Evolutionary conservation across 23 tunicate genomes (phyloP).

Genomic region (Halocynthia roretzi): DNA sequence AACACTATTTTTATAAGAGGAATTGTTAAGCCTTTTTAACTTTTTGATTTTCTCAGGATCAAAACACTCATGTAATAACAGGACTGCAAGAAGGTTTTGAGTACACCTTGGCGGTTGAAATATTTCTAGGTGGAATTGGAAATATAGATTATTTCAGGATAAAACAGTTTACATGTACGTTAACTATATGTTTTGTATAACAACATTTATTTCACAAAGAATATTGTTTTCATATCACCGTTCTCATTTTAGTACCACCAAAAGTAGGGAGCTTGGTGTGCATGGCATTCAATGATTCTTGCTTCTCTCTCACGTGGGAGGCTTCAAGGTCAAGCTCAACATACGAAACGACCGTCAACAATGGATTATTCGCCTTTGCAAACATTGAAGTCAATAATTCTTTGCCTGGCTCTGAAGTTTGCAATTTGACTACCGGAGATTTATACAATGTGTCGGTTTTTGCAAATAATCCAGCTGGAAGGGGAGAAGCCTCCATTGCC

Average conservation of each 20-base stretch:
- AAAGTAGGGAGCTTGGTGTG: slow-evolving; percentile 1
- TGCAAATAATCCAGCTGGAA: slow-evolving; percentile 12
- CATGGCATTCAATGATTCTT: not conserved
- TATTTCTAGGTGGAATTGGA: too few relatives aligned
- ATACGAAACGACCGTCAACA: not conserved
- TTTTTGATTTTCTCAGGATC: too few relatives aligned
- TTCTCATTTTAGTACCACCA: slow-evolving; percentile 4
- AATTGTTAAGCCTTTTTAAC: too few relatives aligned
- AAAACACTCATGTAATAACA: too few relatives aligned
- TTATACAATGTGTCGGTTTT: slow-evolving; percentile 13
- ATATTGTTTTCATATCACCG: too few relatives aligned
- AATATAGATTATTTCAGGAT: too few relatives aligned
- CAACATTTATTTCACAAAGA: too few relatives aligned
- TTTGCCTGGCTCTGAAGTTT: slow-evolving; percentile 9
- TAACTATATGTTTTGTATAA: too few relatives aligned
- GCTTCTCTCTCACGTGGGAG: slow-evolving; percentile 8
- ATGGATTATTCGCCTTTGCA: not conserved
- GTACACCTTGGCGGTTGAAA: too few relatives aligned
- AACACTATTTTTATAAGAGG: too few relatives aligned
- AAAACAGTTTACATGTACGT: too few relatives aligned
- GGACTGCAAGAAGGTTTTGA: too few relatives aligned
- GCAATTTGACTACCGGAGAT: slow-evolving; percentile 7
- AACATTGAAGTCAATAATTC: not conserved
- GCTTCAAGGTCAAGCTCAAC: not conserved
- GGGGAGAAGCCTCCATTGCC: not conserved